Conservation (phyloP, 2,113 vertebrate genomes). For the Sterna hirundo region DNA sequence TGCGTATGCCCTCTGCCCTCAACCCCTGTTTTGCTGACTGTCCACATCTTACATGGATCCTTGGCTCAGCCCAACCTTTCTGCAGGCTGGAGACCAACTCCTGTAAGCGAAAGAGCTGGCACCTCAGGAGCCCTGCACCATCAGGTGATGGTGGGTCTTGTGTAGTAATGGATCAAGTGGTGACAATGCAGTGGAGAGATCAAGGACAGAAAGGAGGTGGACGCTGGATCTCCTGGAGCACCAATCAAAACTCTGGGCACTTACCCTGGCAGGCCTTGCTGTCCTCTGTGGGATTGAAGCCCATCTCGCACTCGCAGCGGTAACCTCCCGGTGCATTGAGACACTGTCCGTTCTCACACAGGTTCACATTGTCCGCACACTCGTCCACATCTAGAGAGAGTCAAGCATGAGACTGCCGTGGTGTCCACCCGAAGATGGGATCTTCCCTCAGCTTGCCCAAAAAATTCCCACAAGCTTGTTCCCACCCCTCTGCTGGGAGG, state of each 20-base stretch:
- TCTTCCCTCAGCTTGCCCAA: not conserved
- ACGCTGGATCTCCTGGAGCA: not conserved
- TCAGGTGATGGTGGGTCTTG: not conserved
- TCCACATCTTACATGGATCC: not conserved
- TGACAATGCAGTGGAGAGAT: not conserved
- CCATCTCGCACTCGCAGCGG: slow-evolving; percentile 94
- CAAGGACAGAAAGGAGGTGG: not conserved
- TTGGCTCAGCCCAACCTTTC: not conserved
- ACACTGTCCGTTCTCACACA: slow-evolving; percentile 93
- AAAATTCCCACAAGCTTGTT: not conserved
- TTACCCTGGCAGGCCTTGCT: slow-evolving; percentile 90
- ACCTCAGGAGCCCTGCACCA: not conserved
- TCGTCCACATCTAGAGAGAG: slow-evolving; percentile 86
- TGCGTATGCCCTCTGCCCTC: not conserved
- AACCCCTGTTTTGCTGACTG: not conserved
- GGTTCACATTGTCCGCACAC: slow-evolving; percentile 88
- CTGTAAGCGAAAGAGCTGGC: not conserved
- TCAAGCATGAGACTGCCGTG: not conserved
- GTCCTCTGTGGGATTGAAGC: slow-evolving; percentile 90
- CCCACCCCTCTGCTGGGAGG: not conserved
- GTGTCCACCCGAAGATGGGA: fast-evolving
- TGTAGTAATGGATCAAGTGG: not conserved
- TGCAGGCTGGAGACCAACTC: not conserved
- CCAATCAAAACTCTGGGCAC: not conserved
- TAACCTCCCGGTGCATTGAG: slow-evolving; percentile 91